phyloP scores from a whole-genome alignment of 1,140 invertebrate species.

The Drosophila sp. region DNA sequence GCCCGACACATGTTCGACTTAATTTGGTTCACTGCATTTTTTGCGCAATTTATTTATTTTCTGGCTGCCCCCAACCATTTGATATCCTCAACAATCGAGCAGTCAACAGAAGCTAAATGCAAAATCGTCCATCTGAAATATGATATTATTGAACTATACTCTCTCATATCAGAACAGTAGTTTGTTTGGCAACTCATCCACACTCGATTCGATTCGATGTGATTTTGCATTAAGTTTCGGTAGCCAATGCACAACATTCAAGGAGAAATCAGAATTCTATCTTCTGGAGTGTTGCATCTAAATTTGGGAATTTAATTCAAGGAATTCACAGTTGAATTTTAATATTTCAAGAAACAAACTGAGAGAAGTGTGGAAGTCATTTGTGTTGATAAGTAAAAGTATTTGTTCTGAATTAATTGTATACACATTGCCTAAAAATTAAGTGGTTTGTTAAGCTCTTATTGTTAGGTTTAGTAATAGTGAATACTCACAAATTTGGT shows the following conservation, averaged over 20 bases:
- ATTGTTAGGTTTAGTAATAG: too few relatives aligned
- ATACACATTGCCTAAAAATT: too few relatives aligned
- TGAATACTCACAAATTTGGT: too few relatives aligned
- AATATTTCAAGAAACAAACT: neutral
- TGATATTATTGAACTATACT: slow-evolving; percentile 53
- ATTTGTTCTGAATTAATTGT: too few relatives aligned
- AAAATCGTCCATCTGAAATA: slow-evolving; percentile 57
- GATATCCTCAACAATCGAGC: slow-evolving; percentile 43
- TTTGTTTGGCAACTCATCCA: slow-evolving; percentile 20
- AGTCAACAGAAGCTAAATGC: slow-evolving; percentile 70
- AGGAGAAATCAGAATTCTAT: slow-evolving; percentile 14
- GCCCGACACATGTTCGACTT: slow-evolving; percentile 64
- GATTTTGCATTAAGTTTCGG: slow-evolving; percentile 26
- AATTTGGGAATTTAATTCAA: neutral
- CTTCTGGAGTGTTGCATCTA: neutral
- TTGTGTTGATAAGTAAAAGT: too few relatives aligned
- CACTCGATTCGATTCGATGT: slow-evolving; percentile 10
- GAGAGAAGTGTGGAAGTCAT: too few relatives aligned
- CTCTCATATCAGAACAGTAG: slow-evolving; percentile 35
- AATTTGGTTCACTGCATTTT: slow-evolving; percentile 75
- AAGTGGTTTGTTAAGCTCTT: too few relatives aligned
- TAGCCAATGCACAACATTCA: slow-evolving; percentile 45
- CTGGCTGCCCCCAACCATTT: slow-evolving; percentile 25
- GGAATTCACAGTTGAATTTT: neutral
- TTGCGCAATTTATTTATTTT: slow-evolving; percentile 27